phyloP scores from a whole-genome alignment of 2,888 invertebrate genomes.

The Monopis laevigella region DNA sequence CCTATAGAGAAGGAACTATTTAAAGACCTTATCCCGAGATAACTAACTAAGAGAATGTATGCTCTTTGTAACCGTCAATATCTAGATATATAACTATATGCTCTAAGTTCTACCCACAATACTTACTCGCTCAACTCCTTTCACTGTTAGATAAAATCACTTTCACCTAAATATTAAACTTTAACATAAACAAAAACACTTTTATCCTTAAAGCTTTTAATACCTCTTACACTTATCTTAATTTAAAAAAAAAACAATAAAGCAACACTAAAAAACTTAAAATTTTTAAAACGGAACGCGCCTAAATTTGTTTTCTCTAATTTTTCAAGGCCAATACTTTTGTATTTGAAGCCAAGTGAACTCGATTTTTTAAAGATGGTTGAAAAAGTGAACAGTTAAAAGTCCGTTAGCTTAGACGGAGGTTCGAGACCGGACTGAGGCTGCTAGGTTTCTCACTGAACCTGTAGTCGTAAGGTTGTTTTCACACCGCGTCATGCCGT shows the following conservation, averaged over 20 bases:
- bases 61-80: not conserved
- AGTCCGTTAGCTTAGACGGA: conserved; percentile 27
- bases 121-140: conserved; percentile 42
- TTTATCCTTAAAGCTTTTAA: conserved; percentile 7
- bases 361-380: too few species aligned
- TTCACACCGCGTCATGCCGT: conserved; percentile 19
- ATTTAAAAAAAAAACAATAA: conserved; percentile 6
- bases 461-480: conserved; percentile 33
- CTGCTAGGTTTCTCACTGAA: conserved; percentile 39
- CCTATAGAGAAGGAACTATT: too few species aligned
- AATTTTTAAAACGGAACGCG: conserved; percentile 10
- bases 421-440: conserved; percentile 36
- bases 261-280: not conserved
- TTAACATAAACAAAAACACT: conserved; percentile 14
- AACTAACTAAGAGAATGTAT: not conserved
- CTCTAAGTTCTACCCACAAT: conserved; percentile 18
- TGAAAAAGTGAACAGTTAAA: too few species aligned
- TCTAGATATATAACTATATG: not conserved
- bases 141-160: conserved; percentile 54
- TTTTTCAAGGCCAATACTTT: too few species aligned
- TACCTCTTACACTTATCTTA: not conserved
- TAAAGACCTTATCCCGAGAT: too few species aligned
- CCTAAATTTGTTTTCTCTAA: conserved; percentile 3
- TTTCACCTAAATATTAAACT: conserved; percentile 36
- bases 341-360: too few species aligned